A percentile compares a stretch with the other conserved stretches of the same genome.
phyloP scores from a whole-genome alignment of 2,113 vertebrate species.

The Tamias sibiricus region DNA sequence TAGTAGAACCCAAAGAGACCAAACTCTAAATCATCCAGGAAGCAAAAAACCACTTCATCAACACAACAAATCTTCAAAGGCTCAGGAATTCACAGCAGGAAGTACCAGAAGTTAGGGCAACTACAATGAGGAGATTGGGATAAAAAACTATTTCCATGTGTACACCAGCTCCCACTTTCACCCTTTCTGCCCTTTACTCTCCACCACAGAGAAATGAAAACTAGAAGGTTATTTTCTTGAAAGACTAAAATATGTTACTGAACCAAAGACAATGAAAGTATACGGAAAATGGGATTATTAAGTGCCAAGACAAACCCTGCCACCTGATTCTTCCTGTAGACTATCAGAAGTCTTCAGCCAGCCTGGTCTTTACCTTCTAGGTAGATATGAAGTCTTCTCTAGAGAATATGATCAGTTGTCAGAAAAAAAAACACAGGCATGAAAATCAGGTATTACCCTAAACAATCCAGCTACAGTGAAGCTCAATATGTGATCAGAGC shows the following conservation, averaged over 20 bases:
- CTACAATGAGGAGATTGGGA: not conserved
- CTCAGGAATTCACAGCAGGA: not conserved
- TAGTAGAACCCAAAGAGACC: not conserved
- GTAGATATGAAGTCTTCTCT: not conserved
- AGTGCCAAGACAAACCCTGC: not conserved
- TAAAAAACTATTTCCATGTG: not conserved
- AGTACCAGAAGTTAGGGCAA: not conserved
- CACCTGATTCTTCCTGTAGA: not conserved
- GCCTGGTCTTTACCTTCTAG: not conserved
- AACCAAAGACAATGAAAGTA: not conserved
- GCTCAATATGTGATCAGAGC: not conserved
- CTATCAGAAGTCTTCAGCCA: not conserved
- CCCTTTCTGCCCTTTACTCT: not conserved
- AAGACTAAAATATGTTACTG: not conserved
- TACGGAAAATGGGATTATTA: not conserved
- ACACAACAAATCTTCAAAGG: not conserved
- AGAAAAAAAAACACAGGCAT: not conserved
- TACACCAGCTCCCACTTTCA: not conserved
- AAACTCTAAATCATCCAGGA: not conserved
- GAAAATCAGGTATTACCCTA: not conserved
- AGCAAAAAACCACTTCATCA: constrained; percentile 16
- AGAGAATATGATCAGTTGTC: not conserved
- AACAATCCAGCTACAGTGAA: not conserved
- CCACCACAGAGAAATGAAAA: not conserved
- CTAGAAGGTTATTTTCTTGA: not conserved